phyloP scores from a whole-genome alignment of 2,888 invertebrate genomes.

The Alsophila aescularia region DNA sequence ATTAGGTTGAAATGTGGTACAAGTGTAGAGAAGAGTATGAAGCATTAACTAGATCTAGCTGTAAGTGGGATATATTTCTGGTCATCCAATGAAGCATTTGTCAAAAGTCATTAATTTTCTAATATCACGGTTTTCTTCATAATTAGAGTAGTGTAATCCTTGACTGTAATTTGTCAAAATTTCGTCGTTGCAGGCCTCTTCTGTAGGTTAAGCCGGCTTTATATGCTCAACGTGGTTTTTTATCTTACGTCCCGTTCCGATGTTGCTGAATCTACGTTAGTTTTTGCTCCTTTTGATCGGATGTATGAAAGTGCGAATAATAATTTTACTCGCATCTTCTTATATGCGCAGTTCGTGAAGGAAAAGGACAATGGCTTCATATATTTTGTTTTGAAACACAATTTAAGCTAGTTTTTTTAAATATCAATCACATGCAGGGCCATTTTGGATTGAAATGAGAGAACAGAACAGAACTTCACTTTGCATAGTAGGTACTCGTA shows the following conservation, averaged over 20 bases:
- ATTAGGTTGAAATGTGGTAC: constrained; percentile 8
- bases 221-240: constrained; percentile 61
- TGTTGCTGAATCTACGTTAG: constrained; percentile 30
- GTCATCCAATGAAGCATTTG: constrained; percentile 65
- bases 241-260: constrained; percentile 45
- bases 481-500: no score
- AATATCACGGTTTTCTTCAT: constrained; percentile 70
- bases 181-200: constrained; percentile 55
- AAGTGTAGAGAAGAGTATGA: constrained; percentile 10
- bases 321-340: constrained; percentile 21
- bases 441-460: no score
- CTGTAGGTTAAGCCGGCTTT: constrained; percentile 54
- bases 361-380: constrained; percentile 7
- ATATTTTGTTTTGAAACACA: no score
- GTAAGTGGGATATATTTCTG: constrained; percentile 45
- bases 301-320: constrained; percentile 15
- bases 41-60: constrained; percentile 25
- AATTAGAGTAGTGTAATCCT: constrained; percentile 68
- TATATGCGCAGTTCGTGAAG: constrained; percentile 1
- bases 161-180: constrained; percentile 72
- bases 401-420: no score
- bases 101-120: constrained; percentile 70
- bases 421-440: no score
- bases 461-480: no score
- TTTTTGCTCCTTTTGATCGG: constrained; percentile 16